These are phyloP conservation scores for Meghimatium bilineatum DNA, from an alignment of 2,888 invertebrate genomes.

Conservation along the genomic window DNA sequence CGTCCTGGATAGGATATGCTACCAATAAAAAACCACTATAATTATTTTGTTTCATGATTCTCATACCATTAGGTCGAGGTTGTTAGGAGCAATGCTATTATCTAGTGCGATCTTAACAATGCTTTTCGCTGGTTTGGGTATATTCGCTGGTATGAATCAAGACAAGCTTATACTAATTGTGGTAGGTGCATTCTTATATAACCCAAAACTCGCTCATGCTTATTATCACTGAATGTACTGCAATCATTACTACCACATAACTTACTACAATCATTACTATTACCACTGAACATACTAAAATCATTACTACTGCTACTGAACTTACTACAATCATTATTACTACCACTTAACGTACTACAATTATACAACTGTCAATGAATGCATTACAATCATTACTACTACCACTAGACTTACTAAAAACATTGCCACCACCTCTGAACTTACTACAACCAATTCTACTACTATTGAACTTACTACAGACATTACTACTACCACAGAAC, in stretches of 20 bases:
- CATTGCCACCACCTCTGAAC: background rate
- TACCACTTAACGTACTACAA: too few species aligned
- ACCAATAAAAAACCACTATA: too few species aligned
- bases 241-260: too few species aligned
- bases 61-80: background rate
- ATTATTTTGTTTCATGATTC: too few species aligned
- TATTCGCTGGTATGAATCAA: background rate
- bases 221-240: too few species aligned
- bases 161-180: background rate
- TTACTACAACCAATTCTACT: constrained; percentile 17
- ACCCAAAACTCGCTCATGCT: too few species aligned
- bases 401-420: background rate
- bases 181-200: background rate
- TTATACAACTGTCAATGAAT: too few species aligned
- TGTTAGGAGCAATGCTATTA: background rate
- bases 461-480: background rate
- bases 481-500: background rate
- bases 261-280: too few species aligned
- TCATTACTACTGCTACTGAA: too few species aligned
- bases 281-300: too few species aligned
- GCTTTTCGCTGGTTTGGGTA: background rate
- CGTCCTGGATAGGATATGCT: too few species aligned
- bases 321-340: too few species aligned
- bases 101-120: background rate
- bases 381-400: background rate